Conservation (phyloP, 2,888 invertebrate species). For the Drosophila tanythrix region DNA sequence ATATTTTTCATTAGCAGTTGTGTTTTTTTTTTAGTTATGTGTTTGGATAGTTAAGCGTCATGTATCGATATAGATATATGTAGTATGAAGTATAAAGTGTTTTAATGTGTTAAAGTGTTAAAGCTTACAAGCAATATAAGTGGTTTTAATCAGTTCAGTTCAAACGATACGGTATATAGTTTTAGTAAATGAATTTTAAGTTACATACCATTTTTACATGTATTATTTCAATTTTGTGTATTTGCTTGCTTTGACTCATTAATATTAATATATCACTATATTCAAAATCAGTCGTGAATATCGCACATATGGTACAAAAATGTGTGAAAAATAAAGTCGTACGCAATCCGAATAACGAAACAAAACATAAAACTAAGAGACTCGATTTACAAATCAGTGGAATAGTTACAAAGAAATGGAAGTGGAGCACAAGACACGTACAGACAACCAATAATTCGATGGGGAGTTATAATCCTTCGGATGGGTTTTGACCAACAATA, state of each 20-base stretch:
- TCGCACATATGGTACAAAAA: neutral
- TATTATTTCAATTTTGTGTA: constrained; percentile 7
- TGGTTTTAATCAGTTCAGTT: constrained; percentile 2
- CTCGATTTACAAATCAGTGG: neutral
- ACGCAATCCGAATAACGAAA: neutral
- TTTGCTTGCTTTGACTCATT: constrained; percentile 3
- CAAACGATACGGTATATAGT: neutral
- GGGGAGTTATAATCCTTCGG: neutral
- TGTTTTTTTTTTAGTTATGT: neutral
- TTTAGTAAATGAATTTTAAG: constrained; percentile 37
- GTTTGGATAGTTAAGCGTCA: neutral
- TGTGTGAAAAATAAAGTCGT: neutral
- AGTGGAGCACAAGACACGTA: neutral
- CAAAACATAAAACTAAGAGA: neutral
- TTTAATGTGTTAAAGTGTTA: neutral
- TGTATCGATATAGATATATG: neutral
- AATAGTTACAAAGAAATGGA: neutral
- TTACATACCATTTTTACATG: constrained; percentile 59
- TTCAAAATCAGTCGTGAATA: neutral
- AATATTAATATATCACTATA: constrained; percentile 1
- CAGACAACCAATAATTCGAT: neutral
- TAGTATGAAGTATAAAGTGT: neutral
- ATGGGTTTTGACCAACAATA: neutral
- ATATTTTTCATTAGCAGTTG: neutral
- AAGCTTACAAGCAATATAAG: neutral